These are phyloP conservation scores for Gisinianus flammeolus DNA, from an alignment of 2,888 invertebrate genomes.

Conservation along the genomic window DNA sequence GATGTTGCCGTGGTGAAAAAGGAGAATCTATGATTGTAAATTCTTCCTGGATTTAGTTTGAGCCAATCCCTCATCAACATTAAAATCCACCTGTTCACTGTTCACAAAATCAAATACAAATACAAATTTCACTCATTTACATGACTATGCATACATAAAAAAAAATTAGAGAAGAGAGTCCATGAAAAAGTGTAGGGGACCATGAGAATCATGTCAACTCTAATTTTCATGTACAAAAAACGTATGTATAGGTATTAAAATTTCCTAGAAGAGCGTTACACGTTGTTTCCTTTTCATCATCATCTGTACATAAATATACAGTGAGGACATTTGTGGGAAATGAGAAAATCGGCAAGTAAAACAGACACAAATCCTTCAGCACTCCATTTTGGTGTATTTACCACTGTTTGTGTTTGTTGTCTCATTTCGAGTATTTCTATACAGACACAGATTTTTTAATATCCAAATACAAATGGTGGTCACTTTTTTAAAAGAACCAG, in stretches of 20 bases:
- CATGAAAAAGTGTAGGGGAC: not conserved
- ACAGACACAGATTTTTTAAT: not conserved
- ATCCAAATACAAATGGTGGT: not conserved
- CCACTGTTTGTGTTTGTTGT: no score
- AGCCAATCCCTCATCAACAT: no score
- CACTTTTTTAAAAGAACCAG: not conserved
- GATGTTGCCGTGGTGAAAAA: no score
- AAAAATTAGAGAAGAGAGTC: not conserved
- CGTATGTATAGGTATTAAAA: not conserved
- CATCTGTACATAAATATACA: not conserved
- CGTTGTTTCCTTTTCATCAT: no score
- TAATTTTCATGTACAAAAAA: not conserved
- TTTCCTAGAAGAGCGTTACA: not conserved
- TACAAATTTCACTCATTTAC: no score
- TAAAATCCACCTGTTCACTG: not conserved
- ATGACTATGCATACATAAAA: no score
- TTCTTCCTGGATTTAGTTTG: no score
- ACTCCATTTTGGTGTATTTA: not conserved
- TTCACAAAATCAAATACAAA: not conserved
- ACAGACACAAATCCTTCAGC: not conserved
- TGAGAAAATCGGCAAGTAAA: not conserved
- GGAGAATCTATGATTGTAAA: no score
- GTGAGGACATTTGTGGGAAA: slow-evolving; percentile 5
- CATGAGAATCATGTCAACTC: slow-evolving; percentile 3
- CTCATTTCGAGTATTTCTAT: no score